phyloP scores from a whole-genome alignment of 2,888 invertebrate genomes.

The Drosophila paramelanica region DNA sequence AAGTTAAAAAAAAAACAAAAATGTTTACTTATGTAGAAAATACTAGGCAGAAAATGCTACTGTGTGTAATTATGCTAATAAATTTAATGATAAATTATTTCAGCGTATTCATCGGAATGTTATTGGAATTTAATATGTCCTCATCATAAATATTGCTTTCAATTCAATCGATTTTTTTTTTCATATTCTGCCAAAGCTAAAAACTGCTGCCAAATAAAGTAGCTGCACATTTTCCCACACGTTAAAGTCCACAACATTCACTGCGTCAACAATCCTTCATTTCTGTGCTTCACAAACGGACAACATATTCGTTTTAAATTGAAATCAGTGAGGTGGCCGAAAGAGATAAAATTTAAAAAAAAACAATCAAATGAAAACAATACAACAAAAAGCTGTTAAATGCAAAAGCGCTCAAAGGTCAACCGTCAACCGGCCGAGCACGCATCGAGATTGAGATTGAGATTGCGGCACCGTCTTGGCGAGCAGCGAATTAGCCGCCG shows the following conservation, averaged over 20 bases:
- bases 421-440: constrained; percentile 67
- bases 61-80: not conserved
- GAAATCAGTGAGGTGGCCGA: constrained; percentile 42
- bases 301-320: constrained; percentile 26
- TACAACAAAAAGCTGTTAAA: constrained; percentile 33
- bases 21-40: too few relatives aligned
- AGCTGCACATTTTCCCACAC: constrained; percentile 44
- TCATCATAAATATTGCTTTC: too few relatives aligned
- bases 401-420: constrained; percentile 73
- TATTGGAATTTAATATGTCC: too few relatives aligned
- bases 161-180: not conserved
- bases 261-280: constrained; percentile 10
- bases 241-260: constrained; percentile 17
- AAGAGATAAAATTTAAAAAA: not conserved
- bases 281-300: constrained; percentile 31
- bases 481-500: constrained; percentile 23
- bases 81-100: not conserved
- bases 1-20: too few relatives aligned
- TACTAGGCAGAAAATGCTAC: too few relatives aligned
- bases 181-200: not conserved
- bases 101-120: not conserved
- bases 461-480: constrained; percentile 8
- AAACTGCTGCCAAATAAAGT: not conserved
- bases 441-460: constrained; percentile 53
- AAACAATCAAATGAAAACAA: constrained; percentile 8